Percentiles rank a stretch among this genome's conserved stretches.
Evolutionary conservation across 2,113 vertebrate genomes (phyloP).

Genomic region (Mionectes macconnelli): DNA sequence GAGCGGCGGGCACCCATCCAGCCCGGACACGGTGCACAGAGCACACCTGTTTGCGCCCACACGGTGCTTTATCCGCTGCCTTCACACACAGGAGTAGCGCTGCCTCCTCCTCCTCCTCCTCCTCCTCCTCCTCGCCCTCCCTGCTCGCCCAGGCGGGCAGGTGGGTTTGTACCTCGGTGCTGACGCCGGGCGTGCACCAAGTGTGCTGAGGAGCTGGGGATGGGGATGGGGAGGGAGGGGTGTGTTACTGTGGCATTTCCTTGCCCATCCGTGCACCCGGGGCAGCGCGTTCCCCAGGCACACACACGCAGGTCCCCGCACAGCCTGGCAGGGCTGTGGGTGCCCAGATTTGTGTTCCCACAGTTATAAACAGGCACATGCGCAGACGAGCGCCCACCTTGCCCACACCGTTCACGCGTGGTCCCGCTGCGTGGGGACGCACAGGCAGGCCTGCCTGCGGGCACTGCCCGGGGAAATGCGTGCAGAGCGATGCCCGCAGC

Average conservation of each 20-base stretch:
- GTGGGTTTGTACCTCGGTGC: background rate
- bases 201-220: background rate
- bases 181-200: background rate
- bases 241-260: background rate
- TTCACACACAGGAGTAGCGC: background rate
- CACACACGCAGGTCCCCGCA: background rate
- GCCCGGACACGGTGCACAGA: background rate
- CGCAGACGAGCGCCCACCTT: background rate
- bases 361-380: background rate
- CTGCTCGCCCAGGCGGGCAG: background rate
- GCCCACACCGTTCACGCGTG: background rate
- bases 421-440: background rate
- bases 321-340: background rate
- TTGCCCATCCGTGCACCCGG: background rate
- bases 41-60: slow-evolving; percentile 36
- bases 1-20: background rate
- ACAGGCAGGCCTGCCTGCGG: background rate
- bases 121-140: background rate
- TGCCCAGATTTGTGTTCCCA: background rate
- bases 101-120: background rate
- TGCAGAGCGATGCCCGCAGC: background rate
- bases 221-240: background rate
- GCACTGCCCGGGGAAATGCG: background rate
- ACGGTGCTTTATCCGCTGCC: background rate
- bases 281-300: background rate